These are phyloP conservation scores for Aphelinus certus DNA, from an alignment of 1,140 invertebrate genomes.

Conservation along the genomic window DNA sequence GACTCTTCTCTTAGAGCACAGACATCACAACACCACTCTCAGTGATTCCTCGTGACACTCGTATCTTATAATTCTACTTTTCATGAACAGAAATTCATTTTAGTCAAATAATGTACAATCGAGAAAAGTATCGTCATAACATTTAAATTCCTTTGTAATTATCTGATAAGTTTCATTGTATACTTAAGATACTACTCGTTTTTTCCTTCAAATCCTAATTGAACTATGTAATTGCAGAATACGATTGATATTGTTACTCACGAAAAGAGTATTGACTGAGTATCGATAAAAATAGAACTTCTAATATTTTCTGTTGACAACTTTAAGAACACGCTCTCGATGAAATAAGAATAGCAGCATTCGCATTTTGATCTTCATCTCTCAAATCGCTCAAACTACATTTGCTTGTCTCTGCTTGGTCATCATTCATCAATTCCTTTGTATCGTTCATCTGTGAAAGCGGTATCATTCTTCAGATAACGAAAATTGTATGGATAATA, in stretches of 20 bases:
- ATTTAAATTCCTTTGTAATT: slow-evolving; percentile 15
- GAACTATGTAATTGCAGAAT: slow-evolving; percentile 7
- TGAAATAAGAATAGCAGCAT: slow-evolving; percentile 44
- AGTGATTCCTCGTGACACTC: not conserved
- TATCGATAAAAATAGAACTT: slow-evolving; percentile 40
- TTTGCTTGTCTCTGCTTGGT: slow-evolving; percentile 40
- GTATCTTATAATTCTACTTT: slow-evolving; percentile 7
- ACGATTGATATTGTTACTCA: slow-evolving; percentile 32
- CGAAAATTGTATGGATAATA: not conserved
- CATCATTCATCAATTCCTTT: slow-evolving; percentile 34
- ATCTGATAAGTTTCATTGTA: slow-evolving; percentile 2
- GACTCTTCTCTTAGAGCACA: slow-evolving; percentile 18
- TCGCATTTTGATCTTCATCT: slow-evolving; percentile 50
- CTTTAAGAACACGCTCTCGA: slow-evolving; percentile 46
- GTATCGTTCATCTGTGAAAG: slow-evolving; percentile 22
- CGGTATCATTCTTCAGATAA: too few relatives aligned
- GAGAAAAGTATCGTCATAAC: slow-evolving; percentile 10
- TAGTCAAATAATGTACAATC: slow-evolving; percentile 29
- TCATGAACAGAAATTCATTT: slow-evolving; percentile 9
- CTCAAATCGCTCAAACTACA: slow-evolving; percentile 36
- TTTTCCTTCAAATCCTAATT: slow-evolving; percentile 7
- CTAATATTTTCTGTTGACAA: slow-evolving; percentile 28
- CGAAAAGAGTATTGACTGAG: slow-evolving; percentile 27
- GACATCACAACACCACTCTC: slow-evolving; percentile 14
- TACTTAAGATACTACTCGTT: not conserved